Base-by-base conservation (phyloP, 1,140 invertebrate genomes). In the Papilio aristodemus region DNA sequence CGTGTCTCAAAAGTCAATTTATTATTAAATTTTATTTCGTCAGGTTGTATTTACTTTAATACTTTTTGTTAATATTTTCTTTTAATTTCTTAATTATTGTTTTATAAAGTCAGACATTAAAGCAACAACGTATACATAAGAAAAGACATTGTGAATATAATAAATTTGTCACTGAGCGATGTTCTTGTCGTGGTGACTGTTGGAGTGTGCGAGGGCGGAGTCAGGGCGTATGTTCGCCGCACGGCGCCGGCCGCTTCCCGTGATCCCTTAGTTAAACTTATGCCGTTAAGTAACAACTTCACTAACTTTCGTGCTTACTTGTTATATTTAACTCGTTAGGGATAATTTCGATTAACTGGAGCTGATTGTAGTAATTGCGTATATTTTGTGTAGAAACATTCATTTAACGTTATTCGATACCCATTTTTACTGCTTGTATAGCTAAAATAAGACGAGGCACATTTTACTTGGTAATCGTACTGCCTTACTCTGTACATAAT, bases 401-500 rank as follows among this genome's bases (percentile, higher is more conserved):
- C 80, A 72, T 80, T 77, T 84, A 86, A 82, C 71, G 77, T 84
- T 81, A 81, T 82, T 78, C 71, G 75, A 83, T 83, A 84, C 73
- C 81, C 78, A 83, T 86, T 86, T 90, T 86, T 90, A 89, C 83
- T 73, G 89, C 87, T 91, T 91, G 89, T 91, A 89, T 89, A 91
- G 89, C 85, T 89, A 85, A 88, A 83, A 75, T 87, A 87, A 88
- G 85, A 83, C 79, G 73, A 87, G 87, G 87, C 86, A 85, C 87
- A 83, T 79, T 87, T 87, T 88, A 90, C 85, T 83, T 83, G 86
- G 89, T 90, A 86, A 85, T 85, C 84, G 81, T 89, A 89, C 86
- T 90, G 89, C 88, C 89, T 90, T 90, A 88, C 79, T 82, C 84
- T 91, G 89, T 91, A 91, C 90, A 91, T 91, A 91, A 89, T 89